Conservation (phyloP, 2,888 invertebrate species). For the Macrostomum cliftonense region DNA sequence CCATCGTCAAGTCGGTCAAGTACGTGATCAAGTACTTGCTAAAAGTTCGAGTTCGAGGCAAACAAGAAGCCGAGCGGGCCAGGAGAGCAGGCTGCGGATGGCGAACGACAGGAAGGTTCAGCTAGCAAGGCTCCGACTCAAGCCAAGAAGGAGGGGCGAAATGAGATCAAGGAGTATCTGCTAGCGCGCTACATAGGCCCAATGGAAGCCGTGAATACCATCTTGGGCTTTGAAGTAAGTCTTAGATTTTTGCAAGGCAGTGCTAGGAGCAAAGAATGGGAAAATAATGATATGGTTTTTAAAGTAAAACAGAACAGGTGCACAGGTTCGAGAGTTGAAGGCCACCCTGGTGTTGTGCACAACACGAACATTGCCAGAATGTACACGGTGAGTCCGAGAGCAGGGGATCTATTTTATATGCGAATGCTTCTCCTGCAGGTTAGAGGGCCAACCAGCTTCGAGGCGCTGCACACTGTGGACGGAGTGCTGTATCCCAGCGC, state of each 20-base stretch:
- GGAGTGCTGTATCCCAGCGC: constrained; percentile 19
- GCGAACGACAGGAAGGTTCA: too few species aligned
- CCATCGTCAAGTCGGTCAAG: constrained; percentile 35
- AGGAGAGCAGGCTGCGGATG: too few species aligned
- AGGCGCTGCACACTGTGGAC: constrained; percentile 15
- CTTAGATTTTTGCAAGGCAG: constrained; percentile 17
- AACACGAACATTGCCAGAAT: constrained; percentile 8
- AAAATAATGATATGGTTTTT: background rate
- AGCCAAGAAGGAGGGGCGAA: background rate
- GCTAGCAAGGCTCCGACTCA: constrained; percentile 2
- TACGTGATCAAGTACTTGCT: constrained; percentile 37
- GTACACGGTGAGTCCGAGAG: constrained; percentile 15
- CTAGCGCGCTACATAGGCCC: constrained; percentile 24
- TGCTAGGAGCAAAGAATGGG: background rate
- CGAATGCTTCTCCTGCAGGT: constrained; percentile 1
- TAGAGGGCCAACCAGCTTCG: constrained; percentile 1
- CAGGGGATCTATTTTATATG: constrained; percentile 14
- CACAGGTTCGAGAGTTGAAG: constrained; percentile 7
- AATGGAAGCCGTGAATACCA: constrained; percentile 30
- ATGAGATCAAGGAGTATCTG: constrained; percentile 24
- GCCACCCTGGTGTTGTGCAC: constrained; percentile 3
- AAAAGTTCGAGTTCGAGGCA: too few species aligned
- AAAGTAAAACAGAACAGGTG: background rate
- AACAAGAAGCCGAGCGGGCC: too few species aligned
- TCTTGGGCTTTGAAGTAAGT: too few species aligned